These are phyloP conservation scores for Acanthis flammea DNA, from an alignment of 2,797 vertebrate genomes.

Conservation along the genomic window DNA sequence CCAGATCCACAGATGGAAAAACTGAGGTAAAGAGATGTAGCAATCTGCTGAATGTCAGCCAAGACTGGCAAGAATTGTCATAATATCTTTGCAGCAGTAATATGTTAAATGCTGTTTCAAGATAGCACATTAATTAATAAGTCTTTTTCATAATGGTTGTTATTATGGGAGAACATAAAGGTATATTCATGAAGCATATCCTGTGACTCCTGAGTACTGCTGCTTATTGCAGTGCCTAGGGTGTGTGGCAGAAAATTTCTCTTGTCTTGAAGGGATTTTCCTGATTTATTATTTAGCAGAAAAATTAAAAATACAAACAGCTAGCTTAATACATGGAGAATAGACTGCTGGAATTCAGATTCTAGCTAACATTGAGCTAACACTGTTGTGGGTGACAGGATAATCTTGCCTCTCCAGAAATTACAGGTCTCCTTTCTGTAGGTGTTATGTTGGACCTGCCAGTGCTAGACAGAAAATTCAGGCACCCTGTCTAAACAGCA, in stretches of 20 bases:
- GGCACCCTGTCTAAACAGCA: not conserved
- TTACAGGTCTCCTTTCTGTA: not conserved
- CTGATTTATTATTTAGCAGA: not conserved
- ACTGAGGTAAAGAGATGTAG: not conserved
- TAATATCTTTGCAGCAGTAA: not conserved
- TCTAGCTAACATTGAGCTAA: not conserved
- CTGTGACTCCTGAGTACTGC: not conserved
- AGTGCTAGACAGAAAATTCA: not conserved
- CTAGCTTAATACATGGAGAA: not conserved
- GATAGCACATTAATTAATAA: not conserved
- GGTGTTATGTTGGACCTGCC: not conserved
- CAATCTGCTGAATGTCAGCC: not conserved
- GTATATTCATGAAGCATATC: not conserved
- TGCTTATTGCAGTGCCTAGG: not conserved
- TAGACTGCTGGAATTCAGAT: not conserved
- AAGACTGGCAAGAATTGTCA: not conserved
- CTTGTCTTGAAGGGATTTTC: not conserved
- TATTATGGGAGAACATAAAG: not conserved
- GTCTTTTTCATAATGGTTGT: not conserved
- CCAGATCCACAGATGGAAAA: not conserved
- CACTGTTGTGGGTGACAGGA: not conserved
- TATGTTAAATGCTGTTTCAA: not conserved
- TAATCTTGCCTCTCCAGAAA: not conserved
- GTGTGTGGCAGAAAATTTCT: not conserved
- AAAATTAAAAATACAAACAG: not conserved